Base-by-base conservation (phyloP, 2,888 invertebrate species). In the Philereme vetulata region DNA sequence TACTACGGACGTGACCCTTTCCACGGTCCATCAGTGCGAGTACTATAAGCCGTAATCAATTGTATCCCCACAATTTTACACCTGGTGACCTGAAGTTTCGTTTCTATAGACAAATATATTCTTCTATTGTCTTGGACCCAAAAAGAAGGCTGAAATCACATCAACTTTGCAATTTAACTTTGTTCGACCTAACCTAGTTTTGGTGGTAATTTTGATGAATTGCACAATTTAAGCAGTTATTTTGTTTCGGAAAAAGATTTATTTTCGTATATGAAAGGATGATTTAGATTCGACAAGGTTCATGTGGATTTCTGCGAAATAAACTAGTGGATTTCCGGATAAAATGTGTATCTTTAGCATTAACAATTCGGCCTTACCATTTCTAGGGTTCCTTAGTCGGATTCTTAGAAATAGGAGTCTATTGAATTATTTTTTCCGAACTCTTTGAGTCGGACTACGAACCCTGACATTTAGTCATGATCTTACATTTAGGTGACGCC, bases 111-210 rank as follows among this genome's bases (percentile, higher is more conserved):
- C 7, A 46, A 3, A 9, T 11, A 5, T 44, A 10, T 42, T 10
- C 44, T n/a, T 33, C 46, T 46, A 45, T 48, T 36, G 35, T 48
- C 11, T 35, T 36, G 48, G 36, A 48, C 36, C 36, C 48, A 48
- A 48, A 48, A 48, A 21, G 49, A 51, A 51, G 42, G 40, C 33
- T 54, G 53, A 66, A 72, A 74, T 72, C 63, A 66, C 69, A 75
- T 74, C 68, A 74, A 65, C 52, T 56, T 63, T 67, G 65, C 72
- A 76, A 76, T 75, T 72, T 73, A 77, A 76, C 77, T 77, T 76
- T 75, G 60, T 58, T 52, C 38, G 51, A 34, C 44, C 63, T 64
- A 54, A 68, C 63, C 65, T 58, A 48, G 52, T 72, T 70, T 70
- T 55, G 67, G 67, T 69, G 60, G 65, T 62, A 71, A 70, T 74